phyloP scores from a whole-genome alignment of 2,888 invertebrate genomes.

The Nephrotoma flavescens region DNA sequence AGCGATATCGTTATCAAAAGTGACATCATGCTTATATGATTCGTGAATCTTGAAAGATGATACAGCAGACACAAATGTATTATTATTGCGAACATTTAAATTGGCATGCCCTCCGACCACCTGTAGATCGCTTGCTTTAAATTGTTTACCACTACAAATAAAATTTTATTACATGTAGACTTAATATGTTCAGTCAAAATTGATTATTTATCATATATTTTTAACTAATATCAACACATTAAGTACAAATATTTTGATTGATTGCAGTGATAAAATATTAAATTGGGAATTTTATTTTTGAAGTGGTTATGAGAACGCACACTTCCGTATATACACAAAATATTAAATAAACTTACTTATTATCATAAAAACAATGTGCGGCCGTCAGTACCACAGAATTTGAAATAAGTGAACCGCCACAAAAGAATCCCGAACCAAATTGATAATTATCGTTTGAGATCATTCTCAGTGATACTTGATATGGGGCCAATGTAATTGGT shows the following conservation, averaged over 20 bases:
- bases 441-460: rapidly evolving
- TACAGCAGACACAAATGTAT: background rate
- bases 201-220: background rate
- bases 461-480: background rate
- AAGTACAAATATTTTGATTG: background rate
- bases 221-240: background rate
- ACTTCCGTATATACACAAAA: background rate
- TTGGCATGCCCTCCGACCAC: background rate
- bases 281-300: too few species aligned
- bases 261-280: too few species aligned
- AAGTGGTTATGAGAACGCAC: too few species aligned
- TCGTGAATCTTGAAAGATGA: background rate
- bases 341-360: background rate
- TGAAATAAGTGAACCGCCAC: background rate
- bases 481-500: background rate
- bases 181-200: background rate
- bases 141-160: background rate
- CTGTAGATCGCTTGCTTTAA: background rate
- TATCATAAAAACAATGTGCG: background rate
- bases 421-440: background rate
- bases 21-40: background rate
- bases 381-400: background rate
- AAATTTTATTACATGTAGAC: background rate
- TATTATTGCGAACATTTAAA: background rate
- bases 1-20: background rate